Evolutionary conservation across 1,140 invertebrate species (phyloP).

Genomic region (Trissolcus basalis): DNA sequence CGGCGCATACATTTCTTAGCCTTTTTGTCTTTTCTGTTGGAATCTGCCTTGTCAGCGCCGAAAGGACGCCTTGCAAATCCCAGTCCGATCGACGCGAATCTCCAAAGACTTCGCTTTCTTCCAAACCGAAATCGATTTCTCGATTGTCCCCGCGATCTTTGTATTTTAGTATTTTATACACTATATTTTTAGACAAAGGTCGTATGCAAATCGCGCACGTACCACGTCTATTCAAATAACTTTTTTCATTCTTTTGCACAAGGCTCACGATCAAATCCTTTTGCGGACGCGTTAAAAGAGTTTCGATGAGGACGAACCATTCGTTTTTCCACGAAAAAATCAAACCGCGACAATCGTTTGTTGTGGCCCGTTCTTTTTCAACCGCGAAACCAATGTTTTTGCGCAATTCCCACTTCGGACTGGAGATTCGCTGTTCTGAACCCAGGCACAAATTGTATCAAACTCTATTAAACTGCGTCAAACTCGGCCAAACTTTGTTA

Average conservation of each 20-base stretch:
- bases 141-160: slow-evolving; percentile 45
- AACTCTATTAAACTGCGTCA: slow-evolving; percentile 38
- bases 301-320: slow-evolving; percentile 13
- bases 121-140: slow-evolving; percentile 41
- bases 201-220: slow-evolving; percentile 39
- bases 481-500: slow-evolving; percentile 42
- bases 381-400: slow-evolving; percentile 1
- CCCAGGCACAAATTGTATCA: slow-evolving; percentile 26
- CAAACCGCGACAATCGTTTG: slow-evolving; percentile 5
- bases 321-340: slow-evolving; percentile 14
- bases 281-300: slow-evolving; percentile 21
- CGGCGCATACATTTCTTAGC: slow-evolving; percentile 59
- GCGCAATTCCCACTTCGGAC: slow-evolving; percentile 2
- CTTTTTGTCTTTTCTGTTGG: slow-evolving; percentile 56
- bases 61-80: slow-evolving; percentile 54
- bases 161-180: slow-evolving; percentile 48
- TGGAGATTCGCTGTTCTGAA: slow-evolving; percentile 3
- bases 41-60: slow-evolving; percentile 58
- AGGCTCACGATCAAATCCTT: slow-evolving; percentile 11
- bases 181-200: slow-evolving; percentile 56
- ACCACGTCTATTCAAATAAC: slow-evolving; percentile 30
- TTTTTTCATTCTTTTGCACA: slow-evolving; percentile 11
- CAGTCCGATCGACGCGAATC: slow-evolving; percentile 44
- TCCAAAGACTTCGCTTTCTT: slow-evolving; percentile 25
- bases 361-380: not conserved